Percentiles rank a stretch among this genome's conserved stretches.
Evolutionary conservation across 1,140 invertebrate species (phyloP).

Genomic region (Hydropsyche tenuis): DNA sequence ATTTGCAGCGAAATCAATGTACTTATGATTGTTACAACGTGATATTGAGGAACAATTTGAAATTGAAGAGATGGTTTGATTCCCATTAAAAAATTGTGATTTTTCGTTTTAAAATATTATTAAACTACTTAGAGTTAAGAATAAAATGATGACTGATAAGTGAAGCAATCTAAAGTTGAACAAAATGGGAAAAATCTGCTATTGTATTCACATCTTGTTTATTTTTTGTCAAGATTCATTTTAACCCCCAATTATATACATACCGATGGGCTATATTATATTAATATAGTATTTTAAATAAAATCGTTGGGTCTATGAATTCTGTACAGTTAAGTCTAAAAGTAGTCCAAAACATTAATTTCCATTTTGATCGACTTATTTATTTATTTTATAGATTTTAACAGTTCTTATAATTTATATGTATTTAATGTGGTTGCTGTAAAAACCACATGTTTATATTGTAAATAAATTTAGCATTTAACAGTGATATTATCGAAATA

Average conservation of each 20-base stretch:
- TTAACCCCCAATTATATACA: no score
- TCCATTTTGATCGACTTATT: not conserved
- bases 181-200: not conserved
- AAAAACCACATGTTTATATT: not conserved
- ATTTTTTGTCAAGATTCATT: no score
- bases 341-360: not conserved
- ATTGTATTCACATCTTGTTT: no score
- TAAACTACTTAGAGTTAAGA: not conserved
- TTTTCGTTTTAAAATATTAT: constrained; percentile 16
- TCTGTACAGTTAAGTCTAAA: no score
- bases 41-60: not conserved
- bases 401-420: not conserved
- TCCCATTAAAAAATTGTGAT: constrained; percentile 20
- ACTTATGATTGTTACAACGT: not conserved
- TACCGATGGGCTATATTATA: no score
- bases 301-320: no score
- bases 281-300: no score
- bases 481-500: not conserved
- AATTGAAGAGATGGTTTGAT: constrained; percentile 5
- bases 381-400: constrained; percentile 11
- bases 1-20: not conserved
- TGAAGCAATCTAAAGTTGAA: not conserved
- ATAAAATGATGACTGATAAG: constrained; percentile 7
- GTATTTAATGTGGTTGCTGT: no score
- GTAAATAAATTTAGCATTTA: constrained; percentile 15